Percentiles rank a stretch among this genome's conserved stretches.
These are phyloP conservation scores for Neotoxoptera formosana DNA, from an alignment of 1,140 invertebrate genomes.

Conservation along the genomic window DNA sequence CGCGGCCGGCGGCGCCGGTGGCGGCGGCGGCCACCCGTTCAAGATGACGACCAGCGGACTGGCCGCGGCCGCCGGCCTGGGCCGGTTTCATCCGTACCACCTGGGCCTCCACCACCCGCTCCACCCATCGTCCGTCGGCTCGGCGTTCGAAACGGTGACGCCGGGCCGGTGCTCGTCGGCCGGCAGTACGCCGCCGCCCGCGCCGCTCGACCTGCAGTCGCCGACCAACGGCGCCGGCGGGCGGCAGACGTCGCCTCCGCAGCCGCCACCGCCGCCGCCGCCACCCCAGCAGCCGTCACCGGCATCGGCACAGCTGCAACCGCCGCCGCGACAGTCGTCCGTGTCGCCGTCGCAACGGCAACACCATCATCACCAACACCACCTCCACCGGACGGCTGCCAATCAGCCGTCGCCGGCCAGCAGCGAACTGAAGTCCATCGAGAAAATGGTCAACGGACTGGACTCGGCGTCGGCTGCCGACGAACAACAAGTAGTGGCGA, in stretches of 20 bases:
- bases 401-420: slow-evolving; percentile 58
- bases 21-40: slow-evolving; percentile 66
- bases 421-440: slow-evolving; percentile 90
- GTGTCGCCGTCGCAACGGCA: slow-evolving; percentile 64
- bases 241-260: slow-evolving; percentile 45
- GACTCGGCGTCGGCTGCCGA: slow-evolving; percentile 67
- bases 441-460: slow-evolving; percentile 95
- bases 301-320: slow-evolving; percentile 51
- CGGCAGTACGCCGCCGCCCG: slow-evolving; percentile 59
- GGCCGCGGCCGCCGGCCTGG: slow-evolving; percentile 63
- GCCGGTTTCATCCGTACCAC: slow-evolving; percentile 63
- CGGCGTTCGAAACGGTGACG: slow-evolving; percentile 85
- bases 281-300: slow-evolving; percentile 68
- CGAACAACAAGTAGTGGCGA: neutral
- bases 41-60: slow-evolving; percentile 62
- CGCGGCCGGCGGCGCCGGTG: slow-evolving; percentile 63
- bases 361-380: slow-evolving; percentile 54
- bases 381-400: slow-evolving; percentile 39
- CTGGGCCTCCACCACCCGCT: slow-evolving; percentile 34
- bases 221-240: slow-evolving; percentile 44
- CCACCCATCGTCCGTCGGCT: slow-evolving; percentile 70
- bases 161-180: slow-evolving; percentile 66
- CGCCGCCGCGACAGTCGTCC: slow-evolving; percentile 46
- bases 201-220: slow-evolving; percentile 58
- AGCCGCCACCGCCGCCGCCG: neutral